Evolutionary conservation across 64 coral and sea anemone species (phyloP).

Genomic region (Stylophora pistillata): DNA sequence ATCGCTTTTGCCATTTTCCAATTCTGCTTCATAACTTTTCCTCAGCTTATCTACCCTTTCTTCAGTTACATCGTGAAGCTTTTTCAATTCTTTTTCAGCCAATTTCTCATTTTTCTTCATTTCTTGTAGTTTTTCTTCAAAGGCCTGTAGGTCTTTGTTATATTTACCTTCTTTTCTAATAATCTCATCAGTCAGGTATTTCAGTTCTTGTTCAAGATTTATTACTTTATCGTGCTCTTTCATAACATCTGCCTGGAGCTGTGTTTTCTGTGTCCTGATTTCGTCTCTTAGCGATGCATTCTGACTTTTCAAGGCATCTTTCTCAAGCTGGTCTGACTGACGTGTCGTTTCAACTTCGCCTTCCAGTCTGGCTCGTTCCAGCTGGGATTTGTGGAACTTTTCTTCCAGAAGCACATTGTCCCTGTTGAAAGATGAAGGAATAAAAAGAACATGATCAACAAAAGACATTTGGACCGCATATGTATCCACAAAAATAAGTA

Average conservation of each 20-base stretch:
- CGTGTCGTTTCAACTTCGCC: constrained; percentile 77
- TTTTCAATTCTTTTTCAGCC: constrained; percentile 58
- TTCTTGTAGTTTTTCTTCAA: constrained; percentile 23
- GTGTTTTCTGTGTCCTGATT: constrained; percentile 14
- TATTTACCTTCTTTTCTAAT: constrained; percentile 32
- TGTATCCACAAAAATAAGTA: too few relatives aligned
- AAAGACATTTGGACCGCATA: too few relatives aligned
- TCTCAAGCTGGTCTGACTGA: constrained; percentile 46
- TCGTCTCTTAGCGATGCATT: constrained; percentile 66
- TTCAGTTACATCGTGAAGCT: constrained; percentile 53
- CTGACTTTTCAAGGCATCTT: constrained; percentile 26
- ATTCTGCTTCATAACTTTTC: constrained; percentile 56
- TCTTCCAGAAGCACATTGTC: constrained; percentile 37
- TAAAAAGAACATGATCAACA: neutral
- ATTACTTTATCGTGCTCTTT: constrained; percentile 45
- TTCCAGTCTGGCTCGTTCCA: constrained; percentile 81
- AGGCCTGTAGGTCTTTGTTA: neutral
- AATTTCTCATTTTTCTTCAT: constrained; percentile 50
- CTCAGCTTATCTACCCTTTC: constrained; percentile 55
- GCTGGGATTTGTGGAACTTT: constrained; percentile 60
- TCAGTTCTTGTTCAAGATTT: constrained; percentile 51
- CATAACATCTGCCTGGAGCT: constrained; percentile 64
- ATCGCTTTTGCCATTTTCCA: constrained; percentile 26
- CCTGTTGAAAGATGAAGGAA: constrained; percentile 4
- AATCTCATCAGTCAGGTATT: constrained; percentile 30